These are phyloP conservation scores for Pseudachorutes palmiensis DNA, from an alignment of 1,140 invertebrate genomes.

Conservation along the genomic window DNA sequence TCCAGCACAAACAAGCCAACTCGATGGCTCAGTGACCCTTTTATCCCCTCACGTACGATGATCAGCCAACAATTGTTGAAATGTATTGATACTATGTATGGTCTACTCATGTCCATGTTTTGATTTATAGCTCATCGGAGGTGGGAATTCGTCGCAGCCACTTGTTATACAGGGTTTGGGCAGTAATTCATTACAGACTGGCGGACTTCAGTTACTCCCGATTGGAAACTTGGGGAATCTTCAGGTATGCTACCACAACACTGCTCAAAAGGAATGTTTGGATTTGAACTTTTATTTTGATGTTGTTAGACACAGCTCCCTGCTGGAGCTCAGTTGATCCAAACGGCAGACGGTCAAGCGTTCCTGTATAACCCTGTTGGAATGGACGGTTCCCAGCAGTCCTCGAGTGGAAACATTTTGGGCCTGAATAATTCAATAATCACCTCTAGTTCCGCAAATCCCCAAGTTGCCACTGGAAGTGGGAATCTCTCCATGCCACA, in stretches of 20 bases:
- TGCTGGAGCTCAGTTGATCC: conserved; percentile 67
- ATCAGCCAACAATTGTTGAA: neutral
- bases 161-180: conserved; percentile 23
- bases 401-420: conserved; percentile 21
- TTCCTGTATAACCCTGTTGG: conserved; percentile 76
- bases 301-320: conserved; percentile 22
- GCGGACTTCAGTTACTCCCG: conserved; percentile 28
- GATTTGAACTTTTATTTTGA: no score
- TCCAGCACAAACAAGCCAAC: neutral
- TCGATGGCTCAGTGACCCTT: neutral
- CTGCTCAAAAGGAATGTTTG: no score
- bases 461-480: conserved; percentile 40
- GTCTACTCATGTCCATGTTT: neutral
- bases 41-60: neutral
- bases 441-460: conserved; percentile 38
- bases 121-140: neutral
- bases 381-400: conserved; percentile 47
- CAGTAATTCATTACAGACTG: conserved; percentile 10
- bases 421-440: conserved; percentile 35
- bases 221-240: conserved; percentile 28
- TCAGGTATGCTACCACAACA: no score
- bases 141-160: neutral
- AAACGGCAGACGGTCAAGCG: conserved; percentile 87
- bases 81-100: neutral
- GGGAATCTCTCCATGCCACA: conserved; percentile 42